Base-by-base conservation (phyloP, 2,888 invertebrate species). In the Meteorus colon region DNA sequence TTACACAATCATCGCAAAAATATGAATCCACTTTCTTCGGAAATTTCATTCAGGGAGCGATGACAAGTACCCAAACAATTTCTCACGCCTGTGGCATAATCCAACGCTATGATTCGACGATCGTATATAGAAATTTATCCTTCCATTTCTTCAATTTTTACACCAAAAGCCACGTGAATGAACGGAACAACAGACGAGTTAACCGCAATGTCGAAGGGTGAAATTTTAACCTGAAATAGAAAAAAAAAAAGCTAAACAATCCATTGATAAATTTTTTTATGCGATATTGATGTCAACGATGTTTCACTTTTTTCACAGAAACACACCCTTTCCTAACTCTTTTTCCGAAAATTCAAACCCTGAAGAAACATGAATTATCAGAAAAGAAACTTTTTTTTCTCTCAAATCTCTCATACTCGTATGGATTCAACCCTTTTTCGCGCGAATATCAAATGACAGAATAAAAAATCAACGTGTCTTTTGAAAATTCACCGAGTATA, bases 131-230 rank as follows among this genome's bases (percentile, higher is more conserved):
- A 2, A 51, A 68, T 19, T 31, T 34, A 5, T 55, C 19, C 19
- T 24, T 60, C 59, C n/a, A 14, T 19, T 19, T 37, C 24, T 72
- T 51, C 51, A 29, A 48, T 69, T 51, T 41, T 60, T 71, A 51
- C 16, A 31, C 4, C 14, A 51, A 69, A 69, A 29, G n/a, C 29
- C 6, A 79, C 77, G 84, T 81, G 85, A 81, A 79, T 80, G 75
- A 82, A 83, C 81, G 73, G 73, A 77, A 78, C 74, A 81, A 73
- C 78, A 80, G 83, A 85, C 80, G 87, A 87, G 87, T 87, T 87
- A 88, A 88, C 88, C 88, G 85, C 88, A 87, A 82, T 87, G 88
- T 88, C 87, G 77, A 74, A 62, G 45, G 55, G 71, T 41, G n/a
- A n/a, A n/a, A 24, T 72, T 67, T 29, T 29, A 5, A 34, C 19